Base-by-base conservation (phyloP, 2,888 invertebrate species). In the Andrena camellia region DNA sequence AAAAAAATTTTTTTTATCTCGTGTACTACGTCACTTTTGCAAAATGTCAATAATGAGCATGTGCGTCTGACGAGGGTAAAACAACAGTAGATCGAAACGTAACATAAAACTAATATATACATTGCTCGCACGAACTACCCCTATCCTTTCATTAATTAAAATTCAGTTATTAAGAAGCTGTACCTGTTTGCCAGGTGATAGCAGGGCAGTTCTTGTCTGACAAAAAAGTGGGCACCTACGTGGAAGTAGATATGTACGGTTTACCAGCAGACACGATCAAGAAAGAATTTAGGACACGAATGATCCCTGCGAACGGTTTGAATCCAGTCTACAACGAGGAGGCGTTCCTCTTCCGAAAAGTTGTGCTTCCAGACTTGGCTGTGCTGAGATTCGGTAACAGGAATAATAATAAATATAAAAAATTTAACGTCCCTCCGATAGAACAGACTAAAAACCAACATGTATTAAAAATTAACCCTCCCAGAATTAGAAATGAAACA, bases 161-260 rank as follows among this genome's bases (percentile, higher is more conserved):
- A 60, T 35, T 31, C 13, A 26, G 57, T 23, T 31, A 3, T n/a
- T 50, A 33, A 72, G 13, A 10, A 17, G 6, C 4, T 54, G 2
- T 26, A 42, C 20, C 23, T 50, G 20, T 59, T 50, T 42, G 1
- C 8, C 35, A 84, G 95, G 95, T 96, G 10, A 96, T 96, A 86
- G 96, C 96, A 26, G 96, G 96, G 2, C 96, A 96, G 93, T 96
- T 97, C 91, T 94, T 96, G 88, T 96, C 96, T 0, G 96, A 97
- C 90, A 96, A 96, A 90, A 96, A 96, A 92, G 95, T 96, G 3
- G 96, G 96, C n/a, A 97, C 96, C 3, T 96, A 96, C 92, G 96
- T 97, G 26, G 96, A 97, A 92, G 96, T 97, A 48, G 97, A 97
- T 92, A 97, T 97, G 96, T 96, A 96, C 92, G 96, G 96, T 74